A percentile compares a stretch with the other conserved stretches of the same genome.
Evolutionary conservation across 2,113 vertebrate genomes (phyloP).

Genomic region (Indicator indicator): DNA sequence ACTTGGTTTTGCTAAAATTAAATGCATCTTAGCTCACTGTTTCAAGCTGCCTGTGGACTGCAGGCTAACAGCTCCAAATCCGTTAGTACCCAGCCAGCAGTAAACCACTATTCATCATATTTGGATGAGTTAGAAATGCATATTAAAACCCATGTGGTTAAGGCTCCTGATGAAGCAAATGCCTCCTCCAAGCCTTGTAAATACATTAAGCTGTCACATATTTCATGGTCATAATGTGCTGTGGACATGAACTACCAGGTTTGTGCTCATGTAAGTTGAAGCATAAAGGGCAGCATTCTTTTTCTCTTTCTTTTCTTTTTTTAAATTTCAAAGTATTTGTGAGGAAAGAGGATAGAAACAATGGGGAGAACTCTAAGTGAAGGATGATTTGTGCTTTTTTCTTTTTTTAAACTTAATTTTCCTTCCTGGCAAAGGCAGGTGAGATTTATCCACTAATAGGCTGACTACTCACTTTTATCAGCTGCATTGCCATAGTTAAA

Average conservation of each 20-base stretch:
- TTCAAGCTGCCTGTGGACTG: slow-evolving; percentile 13
- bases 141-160: slow-evolving; percentile 1
- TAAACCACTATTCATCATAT: slow-evolving; percentile 33
- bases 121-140: not conserved
- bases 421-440: not conserved
- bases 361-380: not conserved
- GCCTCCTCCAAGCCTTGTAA: slow-evolving; percentile 15
- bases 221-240: not conserved
- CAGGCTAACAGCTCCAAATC: slow-evolving; percentile 5
- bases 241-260: not conserved
- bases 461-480: not conserved
- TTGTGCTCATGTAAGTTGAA: not conserved
- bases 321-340: not conserved
- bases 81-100: slow-evolving; percentile 32
- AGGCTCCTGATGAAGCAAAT: not conserved
- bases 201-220: not conserved
- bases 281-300: not conserved
- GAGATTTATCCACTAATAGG: not conserved
- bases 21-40: not conserved
- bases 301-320: not conserved
- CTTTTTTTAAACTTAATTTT: not conserved
- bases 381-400: not conserved
- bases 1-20: not conserved
- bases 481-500: not conserved
- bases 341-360: not conserved